phyloP scores from a whole-genome alignment of 2,113 vertebrate genomes.

The Catharus fuscescens region DNA sequence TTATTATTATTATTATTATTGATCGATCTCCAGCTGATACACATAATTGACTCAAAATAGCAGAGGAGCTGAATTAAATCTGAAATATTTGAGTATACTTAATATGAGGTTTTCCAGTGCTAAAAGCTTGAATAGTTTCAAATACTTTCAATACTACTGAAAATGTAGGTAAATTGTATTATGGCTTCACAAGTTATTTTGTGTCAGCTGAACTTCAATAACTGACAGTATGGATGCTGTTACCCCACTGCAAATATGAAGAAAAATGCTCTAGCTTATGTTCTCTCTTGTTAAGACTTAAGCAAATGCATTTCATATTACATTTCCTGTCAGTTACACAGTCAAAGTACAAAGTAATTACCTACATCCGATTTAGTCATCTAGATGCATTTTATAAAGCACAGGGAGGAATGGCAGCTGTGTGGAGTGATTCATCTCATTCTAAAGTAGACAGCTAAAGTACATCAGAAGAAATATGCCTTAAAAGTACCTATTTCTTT shows the following conservation, averaged over 20 bases:
- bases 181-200: conserved; percentile 13
- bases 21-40: conserved; percentile 12
- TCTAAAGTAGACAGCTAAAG: conserved; percentile 36
- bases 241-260: conserved; percentile 17
- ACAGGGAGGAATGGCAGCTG: conserved; percentile 42
- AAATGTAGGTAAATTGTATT: neutral
- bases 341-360: conserved; percentile 60
- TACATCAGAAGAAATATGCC: neutral
- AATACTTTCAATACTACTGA: neutral
- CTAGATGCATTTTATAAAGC: conserved; percentile 41
- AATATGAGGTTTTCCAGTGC: neutral
- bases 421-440: conserved; percentile 45
- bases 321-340: conserved; percentile 52
- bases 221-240: conserved; percentile 1
- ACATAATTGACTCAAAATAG: conserved; percentile 61
- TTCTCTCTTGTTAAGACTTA: conserved; percentile 42
- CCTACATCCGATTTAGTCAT: conserved; percentile 61
- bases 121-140: neutral
- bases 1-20: conserved; percentile 38
- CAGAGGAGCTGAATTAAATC: conserved; percentile 22
- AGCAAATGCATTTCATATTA: conserved; percentile 56
- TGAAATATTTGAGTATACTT: conserved; percentile 13
- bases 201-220: conserved; percentile 10
- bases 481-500: neutral
- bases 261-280: conserved; percentile 32